Conservation (phyloP, 23 tunicate genomes). For the Halocynthia roretzi region DNA sequence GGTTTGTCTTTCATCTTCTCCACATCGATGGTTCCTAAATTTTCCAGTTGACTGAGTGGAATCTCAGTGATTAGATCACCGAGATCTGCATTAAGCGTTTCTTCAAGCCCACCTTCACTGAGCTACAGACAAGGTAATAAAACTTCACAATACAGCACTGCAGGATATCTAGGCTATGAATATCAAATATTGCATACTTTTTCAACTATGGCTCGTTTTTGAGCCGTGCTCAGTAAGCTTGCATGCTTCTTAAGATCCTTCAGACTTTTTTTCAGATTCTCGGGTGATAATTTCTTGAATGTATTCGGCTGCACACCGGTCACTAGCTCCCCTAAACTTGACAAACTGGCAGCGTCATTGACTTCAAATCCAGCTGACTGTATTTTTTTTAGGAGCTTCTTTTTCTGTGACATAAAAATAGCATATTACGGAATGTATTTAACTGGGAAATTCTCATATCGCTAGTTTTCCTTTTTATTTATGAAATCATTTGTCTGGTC, state of each 20-base stretch:
- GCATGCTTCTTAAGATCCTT: conserved; percentile 26
- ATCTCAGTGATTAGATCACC: conserved; percentile 44
- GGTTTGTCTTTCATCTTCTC: conserved; percentile 14
- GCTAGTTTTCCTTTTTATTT: too few relatives aligned
- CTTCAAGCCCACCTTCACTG: conserved; percentile 12
- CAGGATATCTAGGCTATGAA: not conserved
- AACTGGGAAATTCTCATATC: too few relatives aligned
- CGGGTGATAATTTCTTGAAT: conserved; percentile 28
- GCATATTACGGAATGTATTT: not conserved
- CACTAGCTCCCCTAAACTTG: conserved; percentile 35
- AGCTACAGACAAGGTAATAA: conserved; percentile 18
- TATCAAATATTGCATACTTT: conserved; percentile 8
- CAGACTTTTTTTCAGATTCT: conserved; percentile 8
- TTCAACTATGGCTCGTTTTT: conserved; percentile 35
- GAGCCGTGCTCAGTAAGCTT: conserved; percentile 2
- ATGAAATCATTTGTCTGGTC: too few relatives aligned
- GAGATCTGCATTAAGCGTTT: conserved; percentile 17
- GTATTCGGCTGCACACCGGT: conserved; percentile 22
- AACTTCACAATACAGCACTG: not conserved
- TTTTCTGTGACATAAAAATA: conserved; percentile 25
- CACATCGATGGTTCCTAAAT: conserved; percentile 8
- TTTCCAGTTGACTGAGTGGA: conserved; percentile 23
- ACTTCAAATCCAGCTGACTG: conserved; percentile 40
- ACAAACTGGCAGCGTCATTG: conserved; percentile 4
- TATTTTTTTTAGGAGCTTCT: conserved; percentile 25